Evolutionary conservation across 23 tunicate species (phyloP).

Genomic region (Trididemnum nubilum): DNA sequence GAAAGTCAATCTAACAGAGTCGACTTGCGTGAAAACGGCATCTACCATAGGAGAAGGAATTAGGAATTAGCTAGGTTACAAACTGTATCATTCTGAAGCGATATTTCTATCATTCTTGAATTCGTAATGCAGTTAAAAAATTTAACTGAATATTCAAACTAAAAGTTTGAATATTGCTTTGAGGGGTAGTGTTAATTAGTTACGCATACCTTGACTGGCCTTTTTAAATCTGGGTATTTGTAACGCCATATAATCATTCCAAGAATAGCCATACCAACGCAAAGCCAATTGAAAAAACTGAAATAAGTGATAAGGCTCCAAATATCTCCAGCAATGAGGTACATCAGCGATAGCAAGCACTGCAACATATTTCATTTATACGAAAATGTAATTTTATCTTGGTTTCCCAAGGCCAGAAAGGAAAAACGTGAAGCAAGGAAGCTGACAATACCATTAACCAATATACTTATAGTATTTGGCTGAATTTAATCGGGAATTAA

Average conservation of each 20-base stretch:
- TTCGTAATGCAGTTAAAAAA: too few species aligned
- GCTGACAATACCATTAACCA: background rate
- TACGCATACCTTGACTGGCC: conserved; percentile 78
- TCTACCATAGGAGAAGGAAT: too few species aligned
- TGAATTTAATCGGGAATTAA: background rate
- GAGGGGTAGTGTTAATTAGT: background rate
- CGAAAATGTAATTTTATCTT: background rate
- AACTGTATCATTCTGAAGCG: too few species aligned
- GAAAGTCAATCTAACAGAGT: too few species aligned
- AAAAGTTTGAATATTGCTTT: too few species aligned
- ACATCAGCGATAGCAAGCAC: conserved; percentile 89
- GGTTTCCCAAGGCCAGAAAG: background rate
- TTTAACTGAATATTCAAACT: too few species aligned
- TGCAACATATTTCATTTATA: too few species aligned
- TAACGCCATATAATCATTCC: conserved; percentile 88
- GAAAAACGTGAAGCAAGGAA: background rate
- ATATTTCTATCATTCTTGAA: too few species aligned
- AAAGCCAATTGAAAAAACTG: conserved; percentile 98
- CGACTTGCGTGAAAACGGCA: too few species aligned
- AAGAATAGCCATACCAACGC: conserved; percentile 91
- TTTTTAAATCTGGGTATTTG: conserved; percentile 73
- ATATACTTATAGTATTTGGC: background rate
- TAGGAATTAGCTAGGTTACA: too few species aligned
- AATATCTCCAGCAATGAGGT: conserved; percentile 82
- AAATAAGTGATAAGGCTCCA: conserved; percentile 93